Evolutionary conservation across 2,113 vertebrate species (phyloP), one percentile per base, ranked within the genome.

Genomic region (Chionis minor): DNA sequence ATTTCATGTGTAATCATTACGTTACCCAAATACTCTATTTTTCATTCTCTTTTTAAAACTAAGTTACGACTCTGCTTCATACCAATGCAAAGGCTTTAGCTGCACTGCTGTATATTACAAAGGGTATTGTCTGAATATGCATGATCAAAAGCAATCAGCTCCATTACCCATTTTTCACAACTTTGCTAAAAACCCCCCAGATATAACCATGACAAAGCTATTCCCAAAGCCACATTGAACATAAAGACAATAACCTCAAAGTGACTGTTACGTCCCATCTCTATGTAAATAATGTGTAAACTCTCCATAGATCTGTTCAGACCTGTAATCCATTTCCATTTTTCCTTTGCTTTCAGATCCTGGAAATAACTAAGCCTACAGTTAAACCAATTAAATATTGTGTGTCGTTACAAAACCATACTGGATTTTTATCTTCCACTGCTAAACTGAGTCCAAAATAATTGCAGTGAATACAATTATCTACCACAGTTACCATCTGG

Each of bases 401-500:
- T 7, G 24, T 49, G 28, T 24, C 6, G 2, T 72, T 77, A 61
- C 32, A 86, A 91, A 95, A 78, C 30, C n/a, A 72, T 81, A 56
- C 62, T 9, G 26, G 21, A 90, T 82, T 92, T 91, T 72, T 63
- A 89, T 62, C 81, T 94, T 97, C 72, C 45, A 17, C 42, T 86
- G 62, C 66, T 94, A 94, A 90, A 93, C 90, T 94, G 70, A 86
- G 65, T 62, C 80, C 52, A 90, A 92, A 97, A 94, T 96, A 97
- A 97, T 96, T 96, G 89, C 81, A 91, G 27, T 16, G 24, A 85
- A 96, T 55, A 80, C 63, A 94, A 94, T 97, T 80, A 94, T 80
- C 96, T 94, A 65, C 74, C 84, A 61, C 42, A 87, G 77, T 44
- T 81, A 86, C 95, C 96, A 97, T 97, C 93, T 97, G 96, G 70